Evolutionary conservation across 1,140 invertebrate species (phyloP).

Genomic region (Druon quercuslanigerum): DNA sequence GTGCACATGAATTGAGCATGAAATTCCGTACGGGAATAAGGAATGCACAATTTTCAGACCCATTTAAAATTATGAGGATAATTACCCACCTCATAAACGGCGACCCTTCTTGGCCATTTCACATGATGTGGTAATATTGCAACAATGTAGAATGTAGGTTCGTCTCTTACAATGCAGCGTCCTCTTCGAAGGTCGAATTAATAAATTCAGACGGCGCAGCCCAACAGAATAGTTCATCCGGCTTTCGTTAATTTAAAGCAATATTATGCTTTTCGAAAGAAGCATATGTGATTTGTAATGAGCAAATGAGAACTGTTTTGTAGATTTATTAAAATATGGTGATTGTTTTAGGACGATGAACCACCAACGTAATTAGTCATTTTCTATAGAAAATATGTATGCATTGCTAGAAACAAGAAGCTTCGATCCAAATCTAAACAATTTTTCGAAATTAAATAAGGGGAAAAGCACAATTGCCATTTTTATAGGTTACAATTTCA

Average conservation of each 20-base stretch:
- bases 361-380: constrained; percentile 7
- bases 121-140: background rate
- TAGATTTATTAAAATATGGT: constrained; percentile 21
- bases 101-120: background rate
- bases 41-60: background rate
- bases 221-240: background rate
- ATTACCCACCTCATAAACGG: background rate
- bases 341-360: constrained; percentile 28
- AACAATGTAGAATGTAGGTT: background rate
- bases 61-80: background rate
- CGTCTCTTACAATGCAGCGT: background rate
- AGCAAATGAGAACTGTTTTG: background rate
- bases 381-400: constrained; percentile 19
- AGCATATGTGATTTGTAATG: constrained; percentile 14
- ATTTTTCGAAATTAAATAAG: background rate
- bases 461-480: no score
- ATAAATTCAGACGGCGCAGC: constrained; percentile 1
- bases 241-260: constrained; percentile 12
- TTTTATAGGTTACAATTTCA: no score
- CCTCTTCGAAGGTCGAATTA: constrained; percentile 18
- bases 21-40: background rate
- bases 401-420: background rate
- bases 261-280: constrained; percentile 17
- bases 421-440: background rate
- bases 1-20: background rate